Evolutionary conservation across 2,113 vertebrate genomes (phyloP).

Genomic region (Machaerirhynchus nigripectus): DNA sequence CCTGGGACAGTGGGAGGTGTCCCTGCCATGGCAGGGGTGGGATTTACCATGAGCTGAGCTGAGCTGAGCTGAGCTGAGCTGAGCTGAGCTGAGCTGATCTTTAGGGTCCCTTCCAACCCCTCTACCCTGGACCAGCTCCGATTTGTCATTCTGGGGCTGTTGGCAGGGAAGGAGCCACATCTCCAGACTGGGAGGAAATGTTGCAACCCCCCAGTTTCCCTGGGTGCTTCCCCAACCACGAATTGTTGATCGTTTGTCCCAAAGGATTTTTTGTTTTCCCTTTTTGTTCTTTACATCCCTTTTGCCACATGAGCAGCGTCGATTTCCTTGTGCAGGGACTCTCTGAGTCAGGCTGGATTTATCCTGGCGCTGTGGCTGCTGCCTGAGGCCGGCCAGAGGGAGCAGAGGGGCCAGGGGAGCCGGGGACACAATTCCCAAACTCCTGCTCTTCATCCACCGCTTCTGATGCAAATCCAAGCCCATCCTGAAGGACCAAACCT

Average conservation of each 20-base stretch:
- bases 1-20: background rate
- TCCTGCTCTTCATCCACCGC: background rate
- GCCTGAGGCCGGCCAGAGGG: background rate
- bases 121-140: background rate
- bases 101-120: background rate
- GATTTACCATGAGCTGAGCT: background rate
- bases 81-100: background rate
- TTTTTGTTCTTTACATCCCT: background rate
- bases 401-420: background rate
- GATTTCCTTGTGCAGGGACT: background rate
- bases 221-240: background rate
- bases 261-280: background rate
- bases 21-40: background rate
- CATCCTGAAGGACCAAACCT: background rate
- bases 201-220: background rate
- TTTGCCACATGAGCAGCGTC: background rate
- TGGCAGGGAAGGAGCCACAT: background rate
- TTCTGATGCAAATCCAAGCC: background rate
- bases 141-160: background rate
- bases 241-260: background rate
- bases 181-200: background rate
- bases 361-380: background rate
- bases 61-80: no score
- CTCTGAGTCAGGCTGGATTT: background rate
- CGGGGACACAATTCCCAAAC: background rate